Evolutionary conservation across 2,113 vertebrate species (phyloP), one percentile per base, ranked within the genome.

Genomic region (Synodontis membranacea): DNA sequence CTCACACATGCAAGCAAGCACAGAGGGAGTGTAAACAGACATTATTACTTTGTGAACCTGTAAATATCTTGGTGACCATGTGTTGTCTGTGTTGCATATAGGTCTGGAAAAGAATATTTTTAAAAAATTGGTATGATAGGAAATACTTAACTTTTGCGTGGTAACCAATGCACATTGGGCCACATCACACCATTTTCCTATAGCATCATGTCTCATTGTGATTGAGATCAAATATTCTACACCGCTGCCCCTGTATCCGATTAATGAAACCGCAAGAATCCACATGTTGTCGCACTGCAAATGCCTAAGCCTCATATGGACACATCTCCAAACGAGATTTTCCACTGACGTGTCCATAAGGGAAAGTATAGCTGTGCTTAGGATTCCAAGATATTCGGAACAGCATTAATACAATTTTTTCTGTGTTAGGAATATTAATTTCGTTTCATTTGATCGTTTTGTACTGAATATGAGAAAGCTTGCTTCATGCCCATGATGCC

Each of bases 1-100:
- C 50, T 46, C 39, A 50, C 64, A 86, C n/a, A 74, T 60, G 42
- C 52, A 75, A 23, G 23, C 23, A 84, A 52, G 75, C 70, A 60
- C 1, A 21, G 50, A 42, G 31, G 42, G 42, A 34, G 2, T 48
- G 60, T 79, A 79, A 79, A 79, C 48, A 34, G 48, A 78, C 75
- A 31, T 78, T 72, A 84, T 64, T 66, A 66, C 80, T 64, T 62
- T 42, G 54, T n/a, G 39, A 14, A 82, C 25, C 56, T 82, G 58
- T 82, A 82, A 82, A 64, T 82, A 14, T 80, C 31, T 56, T 19
- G 15, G 75, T 25, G 31, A 37, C 31, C 4, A 15, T 50, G n/a
- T 50, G 17, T 76, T 50, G 28, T n/a, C 28, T 7, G 7, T 7
- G 42, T 75, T 48, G 25, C 15, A 14, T 48, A 17, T 19, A 48